These are phyloP conservation scores for Cossypha niveicapilla DNA, from an alignment of 2,797 vertebrate genomes.

Conservation along the genomic window DNA sequence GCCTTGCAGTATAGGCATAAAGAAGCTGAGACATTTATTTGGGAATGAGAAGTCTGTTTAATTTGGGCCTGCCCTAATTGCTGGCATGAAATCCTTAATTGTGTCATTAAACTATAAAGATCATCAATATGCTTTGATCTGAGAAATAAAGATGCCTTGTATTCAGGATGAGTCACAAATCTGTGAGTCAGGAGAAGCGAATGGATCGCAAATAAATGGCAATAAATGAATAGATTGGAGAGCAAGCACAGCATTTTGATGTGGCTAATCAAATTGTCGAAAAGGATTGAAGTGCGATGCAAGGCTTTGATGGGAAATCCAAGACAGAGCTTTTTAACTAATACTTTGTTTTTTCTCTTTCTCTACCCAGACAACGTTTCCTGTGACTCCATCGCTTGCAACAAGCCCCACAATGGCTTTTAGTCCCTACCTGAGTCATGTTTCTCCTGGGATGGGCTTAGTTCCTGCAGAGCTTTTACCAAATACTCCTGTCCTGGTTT, in stretches of 20 bases:
- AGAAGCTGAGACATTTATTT: neutral
- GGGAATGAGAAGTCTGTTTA: conserved; percentile 18
- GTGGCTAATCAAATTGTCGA: neutral
- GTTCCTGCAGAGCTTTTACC: conserved; percentile 91
- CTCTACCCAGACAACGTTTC: conserved; percentile 85
- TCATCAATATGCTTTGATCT: conserved; percentile 53
- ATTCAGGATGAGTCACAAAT: conserved; percentile 31
- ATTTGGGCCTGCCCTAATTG: conserved; percentile 45
- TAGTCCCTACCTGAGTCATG: conserved; percentile 92
- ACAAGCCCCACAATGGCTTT: conserved; percentile 90
- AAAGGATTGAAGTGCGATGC: neutral
- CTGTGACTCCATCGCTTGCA: conserved; percentile 87
- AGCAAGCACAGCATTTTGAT: neutral
- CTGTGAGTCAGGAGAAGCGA: conserved; percentile 27
- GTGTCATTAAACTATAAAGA: conserved; percentile 58
- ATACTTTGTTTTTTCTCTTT: conserved; percentile 29
- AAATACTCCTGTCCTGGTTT: conserved; percentile 88
- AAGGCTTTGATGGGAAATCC: neutral
- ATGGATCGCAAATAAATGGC: neutral
- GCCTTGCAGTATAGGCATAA: neutral
- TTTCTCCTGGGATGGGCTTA: conserved; percentile 90
- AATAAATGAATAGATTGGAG: neutral
- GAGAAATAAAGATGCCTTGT: conserved; percentile 31
- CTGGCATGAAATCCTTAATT: conserved; percentile 48
- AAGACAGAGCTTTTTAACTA: neutral